Percentiles rank a stretch among this genome's conserved stretches.
Evolutionary conservation across 2,888 invertebrate genomes (phyloP).

Genomic region (Plutella xylostella): DNA sequence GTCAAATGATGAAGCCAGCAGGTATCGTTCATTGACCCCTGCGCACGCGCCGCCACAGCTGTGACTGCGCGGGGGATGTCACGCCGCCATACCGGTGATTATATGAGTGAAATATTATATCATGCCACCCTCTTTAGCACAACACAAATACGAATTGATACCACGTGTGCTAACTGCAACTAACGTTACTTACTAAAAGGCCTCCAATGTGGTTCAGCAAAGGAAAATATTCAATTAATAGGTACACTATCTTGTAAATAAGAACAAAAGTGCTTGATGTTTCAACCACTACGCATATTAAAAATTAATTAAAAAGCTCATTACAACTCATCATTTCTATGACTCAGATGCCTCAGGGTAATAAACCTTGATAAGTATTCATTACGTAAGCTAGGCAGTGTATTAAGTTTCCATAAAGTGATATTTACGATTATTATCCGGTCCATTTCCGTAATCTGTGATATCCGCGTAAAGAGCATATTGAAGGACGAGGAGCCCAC

Average conservation of each 20-base stretch:
- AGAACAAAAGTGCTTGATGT: no score
- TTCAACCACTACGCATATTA: no score
- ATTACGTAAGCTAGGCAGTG: background rate
- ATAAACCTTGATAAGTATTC: background rate
- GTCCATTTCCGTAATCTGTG: slow-evolving; percentile 22
- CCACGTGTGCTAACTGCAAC: slow-evolving; percentile 41
- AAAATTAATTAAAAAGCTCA: no score
- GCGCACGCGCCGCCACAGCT: background rate
- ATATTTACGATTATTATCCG: slow-evolving; percentile 8
- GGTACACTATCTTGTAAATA: no score
- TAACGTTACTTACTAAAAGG: no score
- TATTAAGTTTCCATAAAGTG: background rate
- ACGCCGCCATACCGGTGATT: slow-evolving; percentile 5
- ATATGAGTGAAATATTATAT: slow-evolving; percentile 26
- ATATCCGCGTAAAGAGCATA: slow-evolving; percentile 42
- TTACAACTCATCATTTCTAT: no score
- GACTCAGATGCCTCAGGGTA: no score
- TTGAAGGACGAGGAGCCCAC: slow-evolving; percentile 34
- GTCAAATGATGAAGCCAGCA: no score
- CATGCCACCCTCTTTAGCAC: slow-evolving; percentile 3
- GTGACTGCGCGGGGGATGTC: background rate
- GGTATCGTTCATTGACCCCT: slow-evolving; percentile 35
- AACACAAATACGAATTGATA: background rate
- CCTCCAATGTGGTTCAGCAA: no score
- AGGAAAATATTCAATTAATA: no score